Evolutionary conservation across 2,113 vertebrate genomes (phyloP).

Genomic region (Acanthisitta chloris): DNA sequence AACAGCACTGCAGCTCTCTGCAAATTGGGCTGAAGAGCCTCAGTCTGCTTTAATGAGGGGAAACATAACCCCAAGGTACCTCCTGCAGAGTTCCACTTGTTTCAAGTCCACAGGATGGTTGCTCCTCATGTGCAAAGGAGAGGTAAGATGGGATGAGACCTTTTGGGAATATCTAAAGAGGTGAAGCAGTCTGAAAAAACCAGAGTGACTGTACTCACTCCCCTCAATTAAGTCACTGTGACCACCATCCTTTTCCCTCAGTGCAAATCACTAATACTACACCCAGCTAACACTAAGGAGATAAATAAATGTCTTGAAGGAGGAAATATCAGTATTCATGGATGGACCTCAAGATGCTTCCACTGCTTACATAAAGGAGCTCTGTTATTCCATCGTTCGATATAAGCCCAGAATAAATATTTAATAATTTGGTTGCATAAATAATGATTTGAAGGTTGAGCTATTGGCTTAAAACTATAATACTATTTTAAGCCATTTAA

Average conservation of each 20-base stretch:
- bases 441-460: slow-evolving; percentile 58
- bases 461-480: slow-evolving; percentile 40
- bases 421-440: slow-evolving; percentile 54
- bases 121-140: not conserved
- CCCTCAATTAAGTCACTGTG: not conserved
- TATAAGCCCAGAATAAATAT: slow-evolving; percentile 61
- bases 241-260: not conserved
- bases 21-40: not conserved
- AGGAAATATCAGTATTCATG: slow-evolving; percentile 16
- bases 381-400: not conserved
- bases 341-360: not conserved
- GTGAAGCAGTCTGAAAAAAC: not conserved
- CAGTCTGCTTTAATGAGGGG: not conserved
- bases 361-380: slow-evolving; percentile 1
- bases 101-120: not conserved
- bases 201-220: fast-evolving
- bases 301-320: not conserved
- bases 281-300: not conserved
- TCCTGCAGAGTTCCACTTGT: not conserved
- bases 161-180: not conserved
- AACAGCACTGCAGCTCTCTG: not conserved
- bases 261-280: not conserved
- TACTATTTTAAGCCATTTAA: slow-evolving; percentile 53
- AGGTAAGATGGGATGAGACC: not conserved
- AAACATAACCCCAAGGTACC: not conserved